phyloP scores from a whole-genome alignment of 2,797 vertebrate genomes.

The Hoplostethus mediterraneus region DNA sequence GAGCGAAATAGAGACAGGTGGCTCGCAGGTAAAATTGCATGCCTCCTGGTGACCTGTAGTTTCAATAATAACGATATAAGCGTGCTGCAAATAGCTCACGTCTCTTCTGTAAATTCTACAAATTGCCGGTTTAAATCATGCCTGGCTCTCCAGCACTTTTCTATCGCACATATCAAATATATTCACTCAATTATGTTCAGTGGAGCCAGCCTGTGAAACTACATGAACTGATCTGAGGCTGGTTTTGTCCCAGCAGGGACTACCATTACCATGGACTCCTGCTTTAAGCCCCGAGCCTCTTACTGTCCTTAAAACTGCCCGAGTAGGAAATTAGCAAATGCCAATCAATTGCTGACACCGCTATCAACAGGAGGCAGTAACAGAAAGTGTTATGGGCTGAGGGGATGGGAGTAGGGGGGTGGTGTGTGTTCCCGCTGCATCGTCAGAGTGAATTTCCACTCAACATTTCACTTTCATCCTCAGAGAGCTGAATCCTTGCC shows the following conservation, averaged over 20 bases:
- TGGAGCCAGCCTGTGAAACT: neutral
- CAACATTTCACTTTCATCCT: conserved; percentile 54
- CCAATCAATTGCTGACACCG: conserved; percentile 71
- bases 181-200: conserved; percentile 4
- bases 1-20: conserved; percentile 2
- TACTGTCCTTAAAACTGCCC: conserved; percentile 57
- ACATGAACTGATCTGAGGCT: conserved; percentile 31
- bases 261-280: conserved; percentile 68
- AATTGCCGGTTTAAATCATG: too few relatives aligned
- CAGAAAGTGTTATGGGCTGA: conserved; percentile 33
- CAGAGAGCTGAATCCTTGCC: conserved; percentile 59
- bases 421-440: conserved; percentile 38
- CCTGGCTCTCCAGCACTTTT: too few relatives aligned
- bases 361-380: conserved; percentile 46
- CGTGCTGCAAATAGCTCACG: too few relatives aligned
- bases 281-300: conserved; percentile 56
- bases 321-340: conserved; percentile 75
- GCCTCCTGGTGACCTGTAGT: neutral
- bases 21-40: neutral
- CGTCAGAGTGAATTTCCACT: conserved; percentile 63
- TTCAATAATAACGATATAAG: neutral
- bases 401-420: conserved; percentile 31
- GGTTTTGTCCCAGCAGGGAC: conserved; percentile 48
- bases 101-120: too few relatives aligned
- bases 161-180: neutral